Base-by-base conservation (phyloP, 2,113 vertebrate species). In the Ammospiza nelsoni region DNA sequence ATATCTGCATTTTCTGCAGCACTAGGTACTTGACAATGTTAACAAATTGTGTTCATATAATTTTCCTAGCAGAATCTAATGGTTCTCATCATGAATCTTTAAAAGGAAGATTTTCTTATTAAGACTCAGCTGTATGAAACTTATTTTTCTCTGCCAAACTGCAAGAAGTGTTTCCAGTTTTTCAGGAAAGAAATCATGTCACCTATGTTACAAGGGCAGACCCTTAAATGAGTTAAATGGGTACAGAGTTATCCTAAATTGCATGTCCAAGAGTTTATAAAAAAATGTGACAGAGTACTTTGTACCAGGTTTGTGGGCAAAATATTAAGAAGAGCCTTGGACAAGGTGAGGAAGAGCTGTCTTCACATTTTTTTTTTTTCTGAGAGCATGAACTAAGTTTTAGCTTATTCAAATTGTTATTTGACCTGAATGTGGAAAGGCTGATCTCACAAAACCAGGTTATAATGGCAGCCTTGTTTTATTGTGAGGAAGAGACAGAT, bases 101-200 rank as follows among this genome's bases (percentile, higher is more conserved):
- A 84, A 95, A 86, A 67, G 43, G 61, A 79, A 89, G 74, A 84
- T 84, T 75, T 82, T 89, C 65, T 84, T 97, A 87, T 91, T 94
- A 89, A 91, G 63, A 51, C 81, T 92, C 15, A 66, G 51, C 71
- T 77, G 46, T 35, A 85, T 91, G 81, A 87, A 91, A 66, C 87
- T 87, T 92, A 82, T 87, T 90, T 95, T 96, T 96, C 94, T 91
- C 71, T 95, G 77, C 74, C 91, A 92, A 41, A 5, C 18, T 71
- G 65, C 55, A 84, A 79, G 24, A 90, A 87, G 17, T 11, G 23
- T 49, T 83, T 79, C 44, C 76, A 79, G 31, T 29, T 94, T 85
- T 94, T 89, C 63, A 82, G 76, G 37, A 67, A 84, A 83, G 33
- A 66, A 37, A 89, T 75, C 3, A 46, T 91, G 62, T 88, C 66